These are phyloP conservation scores for Sphaerophoria rueppellii DNA, from an alignment of 2,888 invertebrate species.

Conservation along the genomic window DNA sequence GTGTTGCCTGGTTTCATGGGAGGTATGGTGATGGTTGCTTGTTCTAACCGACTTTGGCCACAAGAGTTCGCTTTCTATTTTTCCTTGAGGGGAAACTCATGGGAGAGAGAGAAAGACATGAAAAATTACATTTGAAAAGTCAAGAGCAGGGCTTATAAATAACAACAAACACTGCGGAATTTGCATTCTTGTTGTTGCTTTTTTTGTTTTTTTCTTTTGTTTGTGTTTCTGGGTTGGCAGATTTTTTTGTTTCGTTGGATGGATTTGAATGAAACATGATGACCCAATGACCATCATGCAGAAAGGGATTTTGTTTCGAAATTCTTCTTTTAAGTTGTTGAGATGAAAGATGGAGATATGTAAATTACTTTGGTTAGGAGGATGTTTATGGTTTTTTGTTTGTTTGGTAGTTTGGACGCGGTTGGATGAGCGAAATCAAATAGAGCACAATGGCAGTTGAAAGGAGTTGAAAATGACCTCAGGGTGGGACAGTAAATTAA, in stretches of 20 bases:
- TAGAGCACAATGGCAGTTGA: constrained; percentile 21
- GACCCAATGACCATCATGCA: constrained; percentile 43
- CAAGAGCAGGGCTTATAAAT: constrained; percentile 32
- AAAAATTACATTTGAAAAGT: constrained; percentile 61
- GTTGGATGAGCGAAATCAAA: constrained; percentile 37
- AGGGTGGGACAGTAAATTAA: background rate
- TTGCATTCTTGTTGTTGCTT: constrained; percentile 36
- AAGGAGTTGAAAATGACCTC: constrained; percentile 2
- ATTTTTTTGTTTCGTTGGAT: constrained; percentile 7
- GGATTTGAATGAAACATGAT: constrained; percentile 54
- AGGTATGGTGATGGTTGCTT: constrained; percentile 1
- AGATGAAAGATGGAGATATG: constrained; percentile 42
- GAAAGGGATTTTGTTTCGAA: background rate
- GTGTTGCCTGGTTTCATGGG: constrained; percentile 4
- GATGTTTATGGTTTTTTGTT: background rate
- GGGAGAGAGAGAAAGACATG: background rate
- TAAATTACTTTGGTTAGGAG: constrained; percentile 51
- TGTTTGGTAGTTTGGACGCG: background rate
- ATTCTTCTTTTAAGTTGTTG: background rate
- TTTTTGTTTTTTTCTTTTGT: background rate
- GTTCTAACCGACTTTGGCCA: constrained; percentile 13
- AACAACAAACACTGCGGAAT: constrained; percentile 41
- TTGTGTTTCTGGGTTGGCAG: constrained; percentile 3
- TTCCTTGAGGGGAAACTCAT: background rate
- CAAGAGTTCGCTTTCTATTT: background rate